phyloP scores from a whole-genome alignment of 2,797 vertebrate species.

The Gallirallus australis region DNA sequence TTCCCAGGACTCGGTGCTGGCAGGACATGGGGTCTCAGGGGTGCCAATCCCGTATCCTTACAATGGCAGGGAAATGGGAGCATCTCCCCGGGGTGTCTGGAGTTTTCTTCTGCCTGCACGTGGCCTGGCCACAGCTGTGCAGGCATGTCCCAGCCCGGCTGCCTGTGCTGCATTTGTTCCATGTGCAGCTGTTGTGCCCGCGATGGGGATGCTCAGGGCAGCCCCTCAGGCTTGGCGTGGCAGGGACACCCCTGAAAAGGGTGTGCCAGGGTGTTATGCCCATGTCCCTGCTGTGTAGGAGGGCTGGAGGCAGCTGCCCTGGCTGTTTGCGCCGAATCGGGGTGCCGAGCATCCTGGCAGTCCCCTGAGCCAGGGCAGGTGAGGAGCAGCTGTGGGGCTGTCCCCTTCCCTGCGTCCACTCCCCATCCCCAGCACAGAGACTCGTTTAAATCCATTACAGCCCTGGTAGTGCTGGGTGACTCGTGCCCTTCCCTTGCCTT shows the following conservation, averaged over 20 bases:
- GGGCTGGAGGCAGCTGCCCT: not conserved
- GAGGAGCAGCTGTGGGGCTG: not conserved
- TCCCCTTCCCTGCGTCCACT: not conserved
- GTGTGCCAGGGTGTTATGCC: not conserved
- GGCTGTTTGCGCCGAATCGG: not conserved
- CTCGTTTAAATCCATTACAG: conserved; percentile 18
- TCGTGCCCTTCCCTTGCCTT: not conserved
- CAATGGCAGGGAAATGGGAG: not conserved
- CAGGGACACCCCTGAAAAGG: not conserved
- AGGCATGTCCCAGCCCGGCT: not conserved
- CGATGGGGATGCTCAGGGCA: not conserved
- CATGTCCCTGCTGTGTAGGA: not conserved
- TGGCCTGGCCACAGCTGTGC: not conserved
- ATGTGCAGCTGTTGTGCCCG: not conserved
- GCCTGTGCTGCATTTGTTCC: not conserved
- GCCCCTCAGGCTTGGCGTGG: not conserved
- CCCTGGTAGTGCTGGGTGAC: fast-evolving
- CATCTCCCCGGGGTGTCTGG: not conserved
- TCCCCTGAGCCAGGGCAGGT: not conserved
- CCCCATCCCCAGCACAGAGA: not conserved
- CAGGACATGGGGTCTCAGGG: not conserved
- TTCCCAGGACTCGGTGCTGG: not conserved
- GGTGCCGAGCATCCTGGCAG: not conserved
- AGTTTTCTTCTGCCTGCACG: not conserved
- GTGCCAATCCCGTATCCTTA: not conserved